Conservation (phyloP, 2,113 vertebrate species). For the Chlorodrepanis virens region DNA sequence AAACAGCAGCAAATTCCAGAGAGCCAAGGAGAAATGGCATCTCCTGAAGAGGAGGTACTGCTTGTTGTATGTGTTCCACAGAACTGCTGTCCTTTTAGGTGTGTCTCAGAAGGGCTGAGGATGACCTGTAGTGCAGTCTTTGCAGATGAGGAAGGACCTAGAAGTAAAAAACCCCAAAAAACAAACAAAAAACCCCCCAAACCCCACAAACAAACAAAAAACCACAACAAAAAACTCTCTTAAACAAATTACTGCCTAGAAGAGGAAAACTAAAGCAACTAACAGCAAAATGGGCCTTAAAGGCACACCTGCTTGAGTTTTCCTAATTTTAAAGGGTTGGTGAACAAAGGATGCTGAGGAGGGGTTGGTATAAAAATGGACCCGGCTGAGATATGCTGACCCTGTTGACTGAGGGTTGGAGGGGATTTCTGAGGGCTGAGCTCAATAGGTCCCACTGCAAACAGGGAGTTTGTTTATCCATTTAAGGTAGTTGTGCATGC, state of each 20-base stretch:
- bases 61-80: neutral
- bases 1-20: neutral
- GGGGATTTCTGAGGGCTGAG: neutral
- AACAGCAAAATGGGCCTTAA: neutral
- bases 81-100: neutral
- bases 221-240: rapidly evolving
- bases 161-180: neutral
- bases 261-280: neutral
- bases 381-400: neutral
- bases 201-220: neutral
- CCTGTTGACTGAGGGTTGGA: neutral
- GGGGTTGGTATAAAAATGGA: neutral
- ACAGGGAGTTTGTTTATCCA: constrained; percentile 43
- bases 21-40: neutral
- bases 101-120: neutral
- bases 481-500: constrained; percentile 21
- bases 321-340: neutral
- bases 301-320: neutral
- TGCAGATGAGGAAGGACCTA: neutral
- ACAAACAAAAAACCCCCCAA: rapidly evolving
- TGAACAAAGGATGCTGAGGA: neutral
- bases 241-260: neutral
- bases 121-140: neutral
- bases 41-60: neutral
- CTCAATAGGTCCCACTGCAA: neutral